Conservation (phyloP, 2,113 vertebrate species). For the Etheostoma spectabile region DNA sequence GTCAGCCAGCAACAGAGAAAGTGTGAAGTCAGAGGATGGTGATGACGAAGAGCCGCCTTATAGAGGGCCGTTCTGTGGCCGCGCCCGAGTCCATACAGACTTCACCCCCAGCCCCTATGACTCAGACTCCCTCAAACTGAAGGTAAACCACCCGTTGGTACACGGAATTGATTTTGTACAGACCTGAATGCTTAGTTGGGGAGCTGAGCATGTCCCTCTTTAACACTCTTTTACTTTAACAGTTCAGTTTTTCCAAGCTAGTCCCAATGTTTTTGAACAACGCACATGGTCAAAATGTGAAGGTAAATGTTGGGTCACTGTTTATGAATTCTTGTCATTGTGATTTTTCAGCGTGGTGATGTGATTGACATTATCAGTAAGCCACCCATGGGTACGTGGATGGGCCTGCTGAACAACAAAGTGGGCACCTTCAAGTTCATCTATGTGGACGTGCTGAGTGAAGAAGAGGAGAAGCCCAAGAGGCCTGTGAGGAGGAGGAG, state of each 20-base stretch:
- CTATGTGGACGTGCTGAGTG: conserved; percentile 95
- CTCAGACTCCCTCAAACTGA: conserved; percentile 96
- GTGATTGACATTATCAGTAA: conserved; percentile 99
- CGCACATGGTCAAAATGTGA: neutral
- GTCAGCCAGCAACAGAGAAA: conserved; percentile 97
- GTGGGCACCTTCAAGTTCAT: conserved; percentile 99
- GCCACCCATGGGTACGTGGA: conserved; percentile 99
- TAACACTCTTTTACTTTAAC: neutral
- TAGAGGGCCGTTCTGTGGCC: conserved; percentile 96
- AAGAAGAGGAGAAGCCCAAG: conserved; percentile 96
- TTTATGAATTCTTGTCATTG: neutral
- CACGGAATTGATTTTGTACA: neutral
- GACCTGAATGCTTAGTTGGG: neutral
- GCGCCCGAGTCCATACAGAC: conserved; percentile 95
- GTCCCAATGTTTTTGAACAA: neutral
- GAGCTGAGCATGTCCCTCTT: neutral
- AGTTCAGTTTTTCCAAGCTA: neutral
- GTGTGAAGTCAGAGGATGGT: conserved; percentile 97
- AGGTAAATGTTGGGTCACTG: neutral
- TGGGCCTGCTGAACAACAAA: conserved; percentile 98
- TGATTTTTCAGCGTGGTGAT: conserved; percentile 90
- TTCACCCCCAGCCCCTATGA: conserved; percentile 99
- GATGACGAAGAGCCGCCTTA: conserved; percentile 97
- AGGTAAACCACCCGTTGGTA: conserved; percentile 82
- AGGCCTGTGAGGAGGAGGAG: conserved; percentile 90